Evolutionary conservation across 2,888 invertebrate genomes (phyloP), one percentile per base, ranked within the genome.

Genomic region (Notodonta ziczac): DNA sequence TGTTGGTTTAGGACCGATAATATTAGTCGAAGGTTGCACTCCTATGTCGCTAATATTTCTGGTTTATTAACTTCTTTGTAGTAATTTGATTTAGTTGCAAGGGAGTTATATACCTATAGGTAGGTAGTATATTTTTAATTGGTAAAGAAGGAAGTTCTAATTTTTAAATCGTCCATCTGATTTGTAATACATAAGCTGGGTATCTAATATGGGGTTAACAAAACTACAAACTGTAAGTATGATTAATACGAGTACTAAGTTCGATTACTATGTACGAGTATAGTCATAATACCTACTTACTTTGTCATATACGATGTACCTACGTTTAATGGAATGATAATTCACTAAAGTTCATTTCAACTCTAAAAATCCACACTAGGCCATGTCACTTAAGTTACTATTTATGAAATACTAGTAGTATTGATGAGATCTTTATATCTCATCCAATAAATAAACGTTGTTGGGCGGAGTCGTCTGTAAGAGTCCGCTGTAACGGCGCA

Each of bases 401-500:
- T 46, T 46, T 46, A 46, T 46, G n/a, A 46, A 46, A 13, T n/a
- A n/a, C n/a, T n/a, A n/a, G n/a, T n/a, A 46, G 9, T 13, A 5
- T 46, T 35, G 6, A 55, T 55, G 40, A 44, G 44, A 76, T 72
- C 77, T 76, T 76, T 68, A 79, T 76, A 78, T 74, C 70, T 72
- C 58, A 61, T 65, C 62, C 58, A 67, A 75, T 77, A 83, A 77
- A 82, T 79, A 80, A 82, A 81, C 63, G 72, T 68, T 71, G 79
- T 73, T 76, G 81, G 86, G 84, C 76, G 83, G 82, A 80, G 82
- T 75, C 78, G 66, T 78, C 82, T 77, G 75, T 76, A 83, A 85
- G 84, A 89, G 89, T 91, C 88, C 87, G 87, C 84, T 87, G 88
- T 90, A 93, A 91, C 84, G 86, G 89, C 79, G 91, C 93, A 94